A percentile compares a stretch with the other conserved stretches of the same genome.
Conservation (phyloP, 2,113 vertebrate species). For the Taurulus bubalis region DNA sequence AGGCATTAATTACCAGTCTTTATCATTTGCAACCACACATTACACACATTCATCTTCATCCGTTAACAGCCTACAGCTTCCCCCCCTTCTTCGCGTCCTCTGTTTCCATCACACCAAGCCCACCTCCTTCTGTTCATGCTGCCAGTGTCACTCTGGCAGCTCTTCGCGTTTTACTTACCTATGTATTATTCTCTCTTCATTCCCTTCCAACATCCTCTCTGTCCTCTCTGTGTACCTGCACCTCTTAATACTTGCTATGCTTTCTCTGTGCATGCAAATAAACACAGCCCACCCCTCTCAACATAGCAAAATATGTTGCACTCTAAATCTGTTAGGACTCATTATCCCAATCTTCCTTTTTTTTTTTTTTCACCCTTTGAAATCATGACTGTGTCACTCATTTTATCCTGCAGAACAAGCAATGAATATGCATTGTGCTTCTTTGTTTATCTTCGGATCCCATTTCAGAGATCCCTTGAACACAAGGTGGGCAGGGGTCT, state of each 20-base stretch:
- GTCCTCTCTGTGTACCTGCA: constrained; percentile 10
- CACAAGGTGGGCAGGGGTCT: not conserved
- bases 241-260: constrained; percentile 34
- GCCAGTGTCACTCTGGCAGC: constrained; percentile 36
- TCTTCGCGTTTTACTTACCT: constrained; percentile 40
- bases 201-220: constrained; percentile 33
- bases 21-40: constrained; percentile 47
- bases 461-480: constrained; percentile 1
- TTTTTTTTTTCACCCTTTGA: constrained; percentile 34
- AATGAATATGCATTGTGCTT: constrained; percentile 49
- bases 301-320: constrained; percentile 37
- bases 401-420: constrained; percentile 36
- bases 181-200: constrained; percentile 40
- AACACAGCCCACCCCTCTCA: constrained; percentile 38
- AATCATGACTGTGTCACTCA: constrained; percentile 24
- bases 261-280: constrained; percentile 55
- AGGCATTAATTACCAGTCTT: constrained; percentile 55
- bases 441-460: constrained; percentile 45
- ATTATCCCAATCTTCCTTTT: constrained; percentile 40
- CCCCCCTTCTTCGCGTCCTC: constrained; percentile 13
- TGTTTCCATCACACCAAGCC: constrained; percentile 11
- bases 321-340: constrained; percentile 37
- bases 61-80: constrained; percentile 46
- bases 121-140: constrained; percentile 15
- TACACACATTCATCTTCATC: constrained; percentile 50